These are phyloP conservation scores for Copsychus sechellarum DNA, from an alignment of 2,113 vertebrate species.

Conservation along the genomic window DNA sequence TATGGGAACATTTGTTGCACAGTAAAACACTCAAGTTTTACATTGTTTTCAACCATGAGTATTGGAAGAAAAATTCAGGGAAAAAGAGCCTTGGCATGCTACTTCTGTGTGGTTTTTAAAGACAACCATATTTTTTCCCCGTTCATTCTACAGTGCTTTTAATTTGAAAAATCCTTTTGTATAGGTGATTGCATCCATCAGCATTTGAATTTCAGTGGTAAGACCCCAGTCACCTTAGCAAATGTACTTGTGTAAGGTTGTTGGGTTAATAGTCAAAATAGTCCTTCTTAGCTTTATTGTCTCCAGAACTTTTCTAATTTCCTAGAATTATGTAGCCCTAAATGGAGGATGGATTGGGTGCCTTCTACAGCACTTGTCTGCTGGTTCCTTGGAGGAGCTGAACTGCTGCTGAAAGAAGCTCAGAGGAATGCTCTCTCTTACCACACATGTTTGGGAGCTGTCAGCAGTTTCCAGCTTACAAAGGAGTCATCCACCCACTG, in stretches of 20 bases:
- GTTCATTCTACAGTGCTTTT: not conserved
- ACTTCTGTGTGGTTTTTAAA: not conserved
- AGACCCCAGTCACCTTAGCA: not conserved
- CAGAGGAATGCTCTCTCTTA: not conserved
- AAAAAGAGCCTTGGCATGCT: not conserved
- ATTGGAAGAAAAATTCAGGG: not conserved
- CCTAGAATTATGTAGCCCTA: not conserved
- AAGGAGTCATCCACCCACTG: not conserved
- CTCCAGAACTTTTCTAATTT: not conserved
- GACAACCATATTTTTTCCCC: not conserved
- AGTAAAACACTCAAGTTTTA: not conserved
- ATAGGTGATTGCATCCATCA: not conserved
- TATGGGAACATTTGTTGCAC: not conserved
- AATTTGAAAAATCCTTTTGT: not conserved
- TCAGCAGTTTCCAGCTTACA: not conserved
- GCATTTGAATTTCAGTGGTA: not conserved
- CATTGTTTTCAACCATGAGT: not conserved
- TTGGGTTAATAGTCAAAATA: not conserved
- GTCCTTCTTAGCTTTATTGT: not conserved
- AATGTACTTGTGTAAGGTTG: not conserved
- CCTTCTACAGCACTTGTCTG: not conserved
- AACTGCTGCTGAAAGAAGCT: not conserved
- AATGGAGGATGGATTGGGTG: not conserved
- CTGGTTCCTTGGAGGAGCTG: not conserved
- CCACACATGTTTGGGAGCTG: accelerated